Evolutionary conservation across 2,113 vertebrate species (phyloP).

Genomic region (Equus quagga): DNA sequence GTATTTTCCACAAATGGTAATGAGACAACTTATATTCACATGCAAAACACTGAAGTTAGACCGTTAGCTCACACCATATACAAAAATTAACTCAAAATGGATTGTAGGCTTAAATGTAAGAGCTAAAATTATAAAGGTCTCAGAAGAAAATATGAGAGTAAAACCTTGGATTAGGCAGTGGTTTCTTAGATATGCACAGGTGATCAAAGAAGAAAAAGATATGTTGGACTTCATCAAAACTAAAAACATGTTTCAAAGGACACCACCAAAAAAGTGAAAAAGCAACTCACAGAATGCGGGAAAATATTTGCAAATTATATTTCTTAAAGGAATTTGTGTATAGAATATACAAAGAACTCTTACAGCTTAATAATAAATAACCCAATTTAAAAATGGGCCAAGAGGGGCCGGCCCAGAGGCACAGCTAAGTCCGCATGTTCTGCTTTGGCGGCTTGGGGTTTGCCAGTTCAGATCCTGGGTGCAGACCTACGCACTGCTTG

Average conservation of each 20-base stretch:
- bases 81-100: neutral
- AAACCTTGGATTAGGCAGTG: neutral
- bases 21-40: neutral
- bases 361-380: neutral
- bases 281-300: neutral
- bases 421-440: no score
- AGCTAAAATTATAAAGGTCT: neutral
- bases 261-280: neutral
- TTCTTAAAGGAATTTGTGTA: neutral
- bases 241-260: neutral
- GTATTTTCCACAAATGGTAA: neutral
- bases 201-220: neutral
- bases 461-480: no score
- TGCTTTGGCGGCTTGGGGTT: no score
- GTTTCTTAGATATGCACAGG: neutral
- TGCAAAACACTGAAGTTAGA: neutral
- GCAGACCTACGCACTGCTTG: no score
- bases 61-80: neutral
- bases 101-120: neutral
- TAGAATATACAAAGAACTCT: neutral
- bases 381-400: neutral
- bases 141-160: neutral
- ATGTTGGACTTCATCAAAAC: neutral
- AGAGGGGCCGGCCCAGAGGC: no score
- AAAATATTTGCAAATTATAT: neutral